Conservation (phyloP, 2,113 vertebrate genomes). For the Lota lota region DNA sequence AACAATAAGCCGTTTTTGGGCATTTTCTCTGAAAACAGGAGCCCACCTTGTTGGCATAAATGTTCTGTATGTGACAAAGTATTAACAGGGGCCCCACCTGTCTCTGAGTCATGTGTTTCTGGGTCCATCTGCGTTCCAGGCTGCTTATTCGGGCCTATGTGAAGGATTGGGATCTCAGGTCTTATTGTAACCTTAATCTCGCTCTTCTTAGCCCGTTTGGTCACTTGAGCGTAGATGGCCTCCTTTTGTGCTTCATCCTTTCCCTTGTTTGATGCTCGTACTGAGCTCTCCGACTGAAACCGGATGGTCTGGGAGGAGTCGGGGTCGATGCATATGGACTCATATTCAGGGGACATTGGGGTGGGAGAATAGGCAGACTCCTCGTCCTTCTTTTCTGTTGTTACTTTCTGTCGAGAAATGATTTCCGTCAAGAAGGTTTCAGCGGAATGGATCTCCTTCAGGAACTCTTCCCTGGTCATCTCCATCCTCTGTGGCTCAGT, state of each 20-base stretch:
- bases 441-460: constrained; percentile 76
- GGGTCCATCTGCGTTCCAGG: constrained; percentile 34
- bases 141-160: constrained; percentile 68
- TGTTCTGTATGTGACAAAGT: constrained; percentile 13
- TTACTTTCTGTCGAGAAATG: constrained; percentile 70
- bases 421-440: constrained; percentile 79
- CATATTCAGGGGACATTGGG: constrained; percentile 73
- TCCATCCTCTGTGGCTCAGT: constrained; percentile 49
- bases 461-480: constrained; percentile 73
- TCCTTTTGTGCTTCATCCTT: constrained; percentile 66
- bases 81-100: neutral
- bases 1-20: constrained; percentile 68
- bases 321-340: constrained; percentile 75
- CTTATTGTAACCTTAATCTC: constrained; percentile 73
- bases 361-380: constrained; percentile 53
- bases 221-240: constrained; percentile 79
- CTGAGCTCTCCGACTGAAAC: constrained; percentile 68
- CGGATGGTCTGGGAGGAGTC: constrained; percentile 68
- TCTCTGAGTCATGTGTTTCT: constrained; percentile 25
- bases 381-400: constrained; percentile 48
- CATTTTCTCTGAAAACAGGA: constrained; percentile 69
- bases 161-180: constrained; percentile 74
- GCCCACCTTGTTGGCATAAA: constrained; percentile 52
- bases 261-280: constrained; percentile 49
- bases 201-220: constrained; percentile 74